These are phyloP conservation scores for Xestia c-nigrum DNA, from an alignment of 2,888 invertebrate genomes.

Conservation along the genomic window DNA sequence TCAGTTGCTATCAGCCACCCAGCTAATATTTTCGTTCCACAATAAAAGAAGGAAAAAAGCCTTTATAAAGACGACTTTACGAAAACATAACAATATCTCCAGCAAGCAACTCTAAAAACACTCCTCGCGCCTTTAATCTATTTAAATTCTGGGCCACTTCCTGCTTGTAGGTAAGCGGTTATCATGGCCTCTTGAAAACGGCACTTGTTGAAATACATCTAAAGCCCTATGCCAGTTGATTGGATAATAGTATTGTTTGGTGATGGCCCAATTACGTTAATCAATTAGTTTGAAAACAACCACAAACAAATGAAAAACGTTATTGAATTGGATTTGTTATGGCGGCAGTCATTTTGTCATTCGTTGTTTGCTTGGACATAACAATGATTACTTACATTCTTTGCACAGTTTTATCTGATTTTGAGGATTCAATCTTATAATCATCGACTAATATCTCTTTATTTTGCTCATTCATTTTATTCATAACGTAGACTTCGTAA, in stretches of 20 bases:
- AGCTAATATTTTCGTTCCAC: not conserved
- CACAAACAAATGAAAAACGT: not conserved
- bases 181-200: slow-evolving; percentile 48
- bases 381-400: not conserved
- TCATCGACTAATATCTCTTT: not conserved
- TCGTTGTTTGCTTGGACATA: not conserved
- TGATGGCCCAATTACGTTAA: not conserved
- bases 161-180: slow-evolving; percentile 73
- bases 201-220: slow-evolving; percentile 29
- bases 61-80: not conserved
- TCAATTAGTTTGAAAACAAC: slow-evolving; percentile 4
- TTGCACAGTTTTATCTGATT: not conserved
- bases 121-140: slow-evolving; percentile 60
- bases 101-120: slow-evolving; percentile 28
- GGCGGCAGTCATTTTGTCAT: not conserved
- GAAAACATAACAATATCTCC: slow-evolving; percentile 19
- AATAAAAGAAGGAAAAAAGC: not conserved
- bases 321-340: not conserved
- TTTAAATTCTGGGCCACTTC: slow-evolving; percentile 78
- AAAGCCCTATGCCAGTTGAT: slow-evolving; percentile 23
- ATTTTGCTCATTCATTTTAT: not conserved
- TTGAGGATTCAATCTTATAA: not conserved
- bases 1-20: no score
- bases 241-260: slow-evolving; percentile 15
- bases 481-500: slow-evolving; percentile 28